Conservation (phyloP, 2,888 invertebrate species). For the Hypolimnas misippus region DNA sequence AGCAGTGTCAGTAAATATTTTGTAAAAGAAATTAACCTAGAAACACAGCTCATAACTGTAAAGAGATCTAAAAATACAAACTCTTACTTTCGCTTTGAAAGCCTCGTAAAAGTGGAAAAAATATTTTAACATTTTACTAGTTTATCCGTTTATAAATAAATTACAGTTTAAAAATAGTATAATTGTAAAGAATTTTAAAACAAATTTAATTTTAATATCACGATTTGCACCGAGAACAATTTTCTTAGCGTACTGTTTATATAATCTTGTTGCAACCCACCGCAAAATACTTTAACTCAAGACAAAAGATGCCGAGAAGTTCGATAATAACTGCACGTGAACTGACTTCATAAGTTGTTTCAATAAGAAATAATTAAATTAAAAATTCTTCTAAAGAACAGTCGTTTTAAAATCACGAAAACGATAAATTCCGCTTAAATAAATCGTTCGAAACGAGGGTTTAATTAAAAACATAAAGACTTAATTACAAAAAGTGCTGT, state of each 20-base stretch:
- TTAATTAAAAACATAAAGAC: neutral
- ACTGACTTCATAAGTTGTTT: conserved; percentile 6
- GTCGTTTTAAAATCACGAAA: neutral
- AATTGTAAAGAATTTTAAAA: neutral
- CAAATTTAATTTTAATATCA: neutral
- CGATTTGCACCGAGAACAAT: neutral
- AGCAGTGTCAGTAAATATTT: conserved; percentile 12
- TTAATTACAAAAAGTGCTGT: neutral
- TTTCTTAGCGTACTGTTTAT: conserved; percentile 4
- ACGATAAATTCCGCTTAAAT: neutral
- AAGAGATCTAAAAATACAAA: conserved; percentile 17
- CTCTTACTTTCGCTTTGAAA: conserved; percentile 14
- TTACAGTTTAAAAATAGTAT: neutral
- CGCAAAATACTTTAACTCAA: conserved; percentile 5
- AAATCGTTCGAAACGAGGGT: neutral
- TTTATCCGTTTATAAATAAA: conserved; percentile 1
- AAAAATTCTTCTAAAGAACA: neutral
- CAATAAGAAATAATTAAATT: conserved; percentile 11
- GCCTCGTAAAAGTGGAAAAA: conserved; percentile 15
- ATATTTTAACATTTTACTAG: conserved; percentile 15
- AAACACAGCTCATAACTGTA: conserved; percentile 13
- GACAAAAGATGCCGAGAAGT: conserved; percentile 1
- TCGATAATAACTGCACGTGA: conserved; percentile 10
- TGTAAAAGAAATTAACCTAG: conserved; percentile 12
- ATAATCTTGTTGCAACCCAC: neutral